A percentile compares a stretch with the other conserved stretches of the same genome.
Conservation (phyloP, 1,140 invertebrate genomes). For the Macrocentrus cingulum region DNA sequence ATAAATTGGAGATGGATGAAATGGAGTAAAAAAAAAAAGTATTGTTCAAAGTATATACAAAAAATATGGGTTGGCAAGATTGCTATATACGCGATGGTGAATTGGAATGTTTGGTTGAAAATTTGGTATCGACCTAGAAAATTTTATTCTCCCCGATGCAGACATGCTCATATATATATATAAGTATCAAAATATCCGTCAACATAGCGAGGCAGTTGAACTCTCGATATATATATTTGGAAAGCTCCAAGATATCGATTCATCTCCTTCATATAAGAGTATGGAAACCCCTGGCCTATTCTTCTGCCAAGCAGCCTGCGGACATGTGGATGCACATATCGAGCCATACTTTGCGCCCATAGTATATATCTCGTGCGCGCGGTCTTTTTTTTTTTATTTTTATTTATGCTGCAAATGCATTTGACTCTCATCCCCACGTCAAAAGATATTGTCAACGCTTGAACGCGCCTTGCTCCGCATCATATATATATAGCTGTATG, state of each 20-base stretch:
- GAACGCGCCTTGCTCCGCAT: slow-evolving; percentile 14
- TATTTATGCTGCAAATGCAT: slow-evolving; percentile 9
- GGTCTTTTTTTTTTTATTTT: too few species aligned
- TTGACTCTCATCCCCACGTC: slow-evolving; percentile 4
- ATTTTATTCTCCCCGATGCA: too few species aligned
- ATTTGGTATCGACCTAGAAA: too few species aligned
- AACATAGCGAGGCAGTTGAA: slow-evolving; percentile 8
- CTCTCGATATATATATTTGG: slow-evolving; percentile 7
- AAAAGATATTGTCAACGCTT: slow-evolving; percentile 24
- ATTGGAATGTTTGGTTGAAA: too few species aligned
- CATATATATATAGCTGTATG: slow-evolving; percentile 2
- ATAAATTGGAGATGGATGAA: too few species aligned
- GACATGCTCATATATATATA: background rate
- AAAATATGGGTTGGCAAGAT: too few species aligned
- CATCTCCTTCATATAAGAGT: slow-evolving; percentile 11
- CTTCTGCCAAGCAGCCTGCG: slow-evolving; percentile 2
- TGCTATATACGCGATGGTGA: too few species aligned
- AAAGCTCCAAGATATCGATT: slow-evolving; percentile 6
- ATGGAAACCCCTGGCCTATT: slow-evolving; percentile 1
- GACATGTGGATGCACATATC: slow-evolving; percentile 3
- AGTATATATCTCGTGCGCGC: too few species aligned
- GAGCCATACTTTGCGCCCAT: background rate
- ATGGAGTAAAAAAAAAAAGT: too few species aligned
- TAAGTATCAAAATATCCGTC: too few species aligned
- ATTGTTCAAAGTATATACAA: too few species aligned